These are phyloP conservation scores for Acanthosepion lycidas DNA, from an alignment of 2,888 invertebrate species.

Conservation along the genomic window DNA sequence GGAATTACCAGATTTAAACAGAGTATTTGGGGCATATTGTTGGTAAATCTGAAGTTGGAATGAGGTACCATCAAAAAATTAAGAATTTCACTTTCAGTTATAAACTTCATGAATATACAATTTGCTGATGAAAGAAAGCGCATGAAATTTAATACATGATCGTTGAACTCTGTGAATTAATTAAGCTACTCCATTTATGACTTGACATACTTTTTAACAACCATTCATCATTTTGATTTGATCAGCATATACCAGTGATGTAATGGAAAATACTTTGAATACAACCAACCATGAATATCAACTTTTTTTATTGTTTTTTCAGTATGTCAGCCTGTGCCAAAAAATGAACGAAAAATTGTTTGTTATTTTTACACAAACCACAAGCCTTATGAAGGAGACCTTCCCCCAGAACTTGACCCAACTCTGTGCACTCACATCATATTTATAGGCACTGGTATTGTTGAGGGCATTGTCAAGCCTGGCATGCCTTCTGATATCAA, in stretches of 20 bases:
- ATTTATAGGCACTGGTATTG: constrained; percentile 51
- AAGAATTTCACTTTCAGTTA: no score
- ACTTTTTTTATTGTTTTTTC: not conserved
- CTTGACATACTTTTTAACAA: not conserved
- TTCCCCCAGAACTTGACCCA: constrained; percentile 56
- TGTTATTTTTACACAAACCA: not conserved
- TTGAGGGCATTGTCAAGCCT: constrained; percentile 51
- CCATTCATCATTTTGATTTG: not conserved
- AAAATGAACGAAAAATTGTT: constrained; percentile 36
- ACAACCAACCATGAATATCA: not conserved
- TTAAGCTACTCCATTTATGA: no score
- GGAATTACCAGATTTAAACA: no score
- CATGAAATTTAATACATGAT: no score
- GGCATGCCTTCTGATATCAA: constrained; percentile 47
- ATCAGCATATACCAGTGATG: not conserved
- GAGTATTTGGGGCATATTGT: no score
- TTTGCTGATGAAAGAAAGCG: no score
- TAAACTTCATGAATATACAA: no score
- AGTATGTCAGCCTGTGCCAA: constrained; percentile 36
- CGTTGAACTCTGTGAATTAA: no score
- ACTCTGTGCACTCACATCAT: constrained; percentile 57
- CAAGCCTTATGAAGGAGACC: not conserved
- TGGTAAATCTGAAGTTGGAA: no score
- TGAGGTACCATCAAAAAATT: no score
- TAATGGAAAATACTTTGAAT: not conserved